Percentiles rank a stretch among this genome's conserved stretches.
Conservation (phyloP, 2,888 invertebrate genomes). For the Baronia brevicornis region DNA sequence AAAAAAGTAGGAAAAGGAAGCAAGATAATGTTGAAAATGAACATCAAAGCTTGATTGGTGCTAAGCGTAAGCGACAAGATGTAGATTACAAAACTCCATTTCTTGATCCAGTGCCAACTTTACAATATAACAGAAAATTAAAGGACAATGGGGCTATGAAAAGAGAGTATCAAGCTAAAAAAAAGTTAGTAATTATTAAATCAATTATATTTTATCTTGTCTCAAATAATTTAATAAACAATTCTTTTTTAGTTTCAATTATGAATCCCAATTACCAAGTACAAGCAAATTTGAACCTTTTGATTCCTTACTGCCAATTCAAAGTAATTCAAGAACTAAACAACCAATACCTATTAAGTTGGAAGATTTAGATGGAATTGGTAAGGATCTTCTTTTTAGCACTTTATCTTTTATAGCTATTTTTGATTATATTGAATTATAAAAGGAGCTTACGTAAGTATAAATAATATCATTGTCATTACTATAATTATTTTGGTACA, state of each 20-base stretch:
- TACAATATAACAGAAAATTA: constrained; percentile 50
- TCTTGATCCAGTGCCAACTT: constrained; percentile 41
- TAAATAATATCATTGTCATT: no score
- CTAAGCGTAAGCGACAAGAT: no score
- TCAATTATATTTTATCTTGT: constrained; percentile 2
- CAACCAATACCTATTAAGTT: constrained; percentile 64
- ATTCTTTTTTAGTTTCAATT: no score
- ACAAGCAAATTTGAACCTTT: constrained; percentile 56
- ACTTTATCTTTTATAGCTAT: no score
- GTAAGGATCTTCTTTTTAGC: constrained; percentile 38
- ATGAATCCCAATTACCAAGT: constrained; percentile 44
- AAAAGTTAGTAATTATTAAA: constrained; percentile 43
- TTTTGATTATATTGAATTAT: no score
- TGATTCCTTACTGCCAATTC: constrained; percentile 29
- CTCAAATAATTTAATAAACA: no score
- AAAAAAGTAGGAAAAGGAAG: constrained; percentile 52
- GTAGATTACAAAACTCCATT: no score
- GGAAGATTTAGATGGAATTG: constrained; percentile 69
- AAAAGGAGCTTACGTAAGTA: no score
- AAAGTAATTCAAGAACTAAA: constrained; percentile 34
- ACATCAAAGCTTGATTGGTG: no score
- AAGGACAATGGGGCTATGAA: constrained; percentile 51
- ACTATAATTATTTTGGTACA: no score
- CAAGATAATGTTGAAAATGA: constrained; percentile 38
- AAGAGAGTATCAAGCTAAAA: constrained; percentile 46